Evolutionary conservation across 2,888 invertebrate genomes (phyloP).

Genomic region (Oxytorus armatus): DNA sequence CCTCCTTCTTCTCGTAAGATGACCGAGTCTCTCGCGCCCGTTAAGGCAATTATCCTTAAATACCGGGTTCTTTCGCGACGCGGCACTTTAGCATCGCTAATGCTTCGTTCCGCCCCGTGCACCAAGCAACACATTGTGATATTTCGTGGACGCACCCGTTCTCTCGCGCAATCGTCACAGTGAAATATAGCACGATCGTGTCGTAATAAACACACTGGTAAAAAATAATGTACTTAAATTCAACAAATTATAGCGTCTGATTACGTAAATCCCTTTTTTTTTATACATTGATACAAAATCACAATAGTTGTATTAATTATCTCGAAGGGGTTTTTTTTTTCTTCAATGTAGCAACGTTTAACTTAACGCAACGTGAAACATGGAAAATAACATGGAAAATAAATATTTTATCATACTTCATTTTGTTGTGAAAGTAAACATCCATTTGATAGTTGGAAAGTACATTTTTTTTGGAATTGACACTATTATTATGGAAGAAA

Average conservation of each 20-base stretch:
- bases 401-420: too few relatives aligned
- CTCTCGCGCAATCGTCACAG: slow-evolving; percentile 38
- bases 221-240: neutral
- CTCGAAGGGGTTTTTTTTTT: neutral
- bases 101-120: slow-evolving; percentile 22
- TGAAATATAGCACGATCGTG: slow-evolving; percentile 22
- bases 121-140: slow-evolving; percentile 29
- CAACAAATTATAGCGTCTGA: slow-evolving; percentile 8
- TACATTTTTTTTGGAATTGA: too few relatives aligned
- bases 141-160: slow-evolving; percentile 44
- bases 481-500: too few relatives aligned
- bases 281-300: neutral
- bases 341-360: too few relatives aligned
- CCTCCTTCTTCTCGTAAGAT: neutral
- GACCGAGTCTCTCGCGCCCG: slow-evolving; percentile 1
- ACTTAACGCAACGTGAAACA: too few relatives aligned
- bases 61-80: slow-evolving; percentile 19
- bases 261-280: neutral
- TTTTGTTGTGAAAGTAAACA: too few relatives aligned
- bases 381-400: too few relatives aligned
- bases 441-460: too few relatives aligned
- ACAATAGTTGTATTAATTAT: neutral
- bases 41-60: slow-evolving; percentile 50
- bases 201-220: slow-evolving; percentile 21
- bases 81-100: slow-evolving; percentile 23